phyloP scores from a whole-genome alignment of 2,113 vertebrate genomes.

The Dasyornis broadbenti region DNA sequence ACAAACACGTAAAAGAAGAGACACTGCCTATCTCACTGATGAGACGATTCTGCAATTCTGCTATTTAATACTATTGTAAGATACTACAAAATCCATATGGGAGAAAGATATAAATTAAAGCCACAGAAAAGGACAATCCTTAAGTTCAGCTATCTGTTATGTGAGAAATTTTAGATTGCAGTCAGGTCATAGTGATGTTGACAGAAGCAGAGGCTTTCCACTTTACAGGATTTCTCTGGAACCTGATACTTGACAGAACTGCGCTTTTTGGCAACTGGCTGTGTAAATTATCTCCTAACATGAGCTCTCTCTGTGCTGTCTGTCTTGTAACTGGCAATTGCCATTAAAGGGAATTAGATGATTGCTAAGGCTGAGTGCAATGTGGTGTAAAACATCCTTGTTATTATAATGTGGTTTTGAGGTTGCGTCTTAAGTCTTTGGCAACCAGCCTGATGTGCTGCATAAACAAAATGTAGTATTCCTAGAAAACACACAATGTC shows the following conservation, averaged over 20 bases:
- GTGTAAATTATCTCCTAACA: background rate
- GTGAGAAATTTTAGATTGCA: background rate
- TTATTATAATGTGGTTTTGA: background rate
- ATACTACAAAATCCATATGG: background rate
- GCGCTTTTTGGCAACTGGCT: background rate
- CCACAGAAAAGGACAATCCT: background rate
- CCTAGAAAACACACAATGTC: background rate
- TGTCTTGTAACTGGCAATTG: background rate
- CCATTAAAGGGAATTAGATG: background rate
- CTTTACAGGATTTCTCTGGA: background rate
- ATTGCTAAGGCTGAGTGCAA: background rate
- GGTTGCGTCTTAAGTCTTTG: background rate
- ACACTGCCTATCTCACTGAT: background rate
- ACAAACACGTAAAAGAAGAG: background rate
- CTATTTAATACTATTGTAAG: background rate
- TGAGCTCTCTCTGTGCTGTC: background rate
- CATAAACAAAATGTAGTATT: background rate
- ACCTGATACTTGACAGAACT: background rate
- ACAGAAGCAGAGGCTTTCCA: background rate
- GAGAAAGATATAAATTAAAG: background rate
- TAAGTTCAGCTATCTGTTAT: background rate
- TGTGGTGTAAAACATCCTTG: background rate
- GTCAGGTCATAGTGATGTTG: background rate
- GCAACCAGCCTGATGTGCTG: background rate
- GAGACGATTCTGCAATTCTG: background rate